Evolutionary conservation across 2,113 vertebrate species (phyloP).

Genomic region (Columba livia): DNA sequence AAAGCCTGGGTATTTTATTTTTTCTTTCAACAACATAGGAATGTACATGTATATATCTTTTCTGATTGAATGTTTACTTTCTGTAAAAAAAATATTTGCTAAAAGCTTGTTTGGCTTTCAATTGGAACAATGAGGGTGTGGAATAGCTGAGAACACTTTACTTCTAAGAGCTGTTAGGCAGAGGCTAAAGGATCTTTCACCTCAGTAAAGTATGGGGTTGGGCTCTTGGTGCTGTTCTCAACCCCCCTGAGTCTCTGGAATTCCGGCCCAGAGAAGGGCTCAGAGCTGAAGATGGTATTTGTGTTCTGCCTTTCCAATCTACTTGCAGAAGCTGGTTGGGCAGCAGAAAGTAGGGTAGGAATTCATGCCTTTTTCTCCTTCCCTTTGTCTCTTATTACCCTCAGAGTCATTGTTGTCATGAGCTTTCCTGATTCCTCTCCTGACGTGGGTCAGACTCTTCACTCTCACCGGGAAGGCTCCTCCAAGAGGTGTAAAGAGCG

Average conservation of each 20-base stretch:
- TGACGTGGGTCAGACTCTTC: neutral
- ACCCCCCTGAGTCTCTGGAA: neutral
- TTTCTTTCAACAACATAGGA: neutral
- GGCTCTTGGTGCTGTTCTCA: neutral
- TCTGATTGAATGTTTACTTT: neutral
- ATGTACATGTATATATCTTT: neutral
- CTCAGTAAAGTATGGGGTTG: neutral
- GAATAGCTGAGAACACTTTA: neutral
- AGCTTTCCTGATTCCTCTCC: neutral
- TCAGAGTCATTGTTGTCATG: neutral
- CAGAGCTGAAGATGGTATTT: neutral
- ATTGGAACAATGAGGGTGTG: neutral
- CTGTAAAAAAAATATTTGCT: neutral
- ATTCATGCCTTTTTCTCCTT: neutral
- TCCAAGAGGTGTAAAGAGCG: neutral
- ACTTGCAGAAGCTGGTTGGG: neutral
- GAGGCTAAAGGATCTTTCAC: accelerated
- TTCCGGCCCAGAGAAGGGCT: neutral
- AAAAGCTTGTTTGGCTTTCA: neutral
- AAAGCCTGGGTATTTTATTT: neutral
- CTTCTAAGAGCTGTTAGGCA: neutral
- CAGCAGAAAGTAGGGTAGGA: neutral
- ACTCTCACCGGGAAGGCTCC: neutral
- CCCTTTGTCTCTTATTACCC: neutral
- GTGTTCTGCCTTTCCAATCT: neutral